phyloP scores from a whole-genome alignment of 2,797 vertebrate species.

The Macroramphosus scolopax region DNA sequence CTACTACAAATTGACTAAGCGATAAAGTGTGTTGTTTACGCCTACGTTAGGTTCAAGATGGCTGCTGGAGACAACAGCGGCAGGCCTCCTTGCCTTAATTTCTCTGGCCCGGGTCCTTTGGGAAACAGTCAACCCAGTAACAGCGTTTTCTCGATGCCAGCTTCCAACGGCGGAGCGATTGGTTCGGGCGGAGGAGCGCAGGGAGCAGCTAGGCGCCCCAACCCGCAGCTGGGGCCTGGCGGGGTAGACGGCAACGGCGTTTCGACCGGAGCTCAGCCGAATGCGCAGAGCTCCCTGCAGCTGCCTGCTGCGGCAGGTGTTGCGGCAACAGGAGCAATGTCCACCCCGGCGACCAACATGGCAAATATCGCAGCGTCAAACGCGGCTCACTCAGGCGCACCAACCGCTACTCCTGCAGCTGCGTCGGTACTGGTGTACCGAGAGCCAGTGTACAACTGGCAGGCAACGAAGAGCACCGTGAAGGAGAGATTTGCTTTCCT shows the following conservation, averaged over 20 bases:
- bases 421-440: conserved; percentile 82
- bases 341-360: conserved; percentile 78
- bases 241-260: conserved; percentile 76
- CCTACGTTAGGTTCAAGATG: conserved; percentile 79
- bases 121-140: conserved; percentile 81
- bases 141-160: conserved; percentile 76
- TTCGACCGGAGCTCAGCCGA: conserved; percentile 70
- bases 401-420: conserved; percentile 71
- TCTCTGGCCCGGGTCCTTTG: conserved; percentile 75
- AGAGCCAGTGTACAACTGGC: conserved; percentile 92
- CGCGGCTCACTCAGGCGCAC: conserved; percentile 53
- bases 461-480: conserved; percentile 90
- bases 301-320: conserved; percentile 74
- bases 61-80: conserved; percentile 86
- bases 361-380: conserved; percentile 66
- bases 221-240: conserved; percentile 82
- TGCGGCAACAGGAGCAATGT: conserved; percentile 68
- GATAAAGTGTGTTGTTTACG: conserved; percentile 69
- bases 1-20: conserved; percentile 32
- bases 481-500: conserved; percentile 92
- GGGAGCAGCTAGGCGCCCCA: conserved; percentile 72
- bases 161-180: conserved; percentile 70
- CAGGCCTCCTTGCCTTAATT: conserved; percentile 82
- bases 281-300: conserved; percentile 77
- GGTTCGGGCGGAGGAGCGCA: conserved; percentile 66